Conservation (phyloP, 2,888 invertebrate species). For the Physocephala rufipes region DNA sequence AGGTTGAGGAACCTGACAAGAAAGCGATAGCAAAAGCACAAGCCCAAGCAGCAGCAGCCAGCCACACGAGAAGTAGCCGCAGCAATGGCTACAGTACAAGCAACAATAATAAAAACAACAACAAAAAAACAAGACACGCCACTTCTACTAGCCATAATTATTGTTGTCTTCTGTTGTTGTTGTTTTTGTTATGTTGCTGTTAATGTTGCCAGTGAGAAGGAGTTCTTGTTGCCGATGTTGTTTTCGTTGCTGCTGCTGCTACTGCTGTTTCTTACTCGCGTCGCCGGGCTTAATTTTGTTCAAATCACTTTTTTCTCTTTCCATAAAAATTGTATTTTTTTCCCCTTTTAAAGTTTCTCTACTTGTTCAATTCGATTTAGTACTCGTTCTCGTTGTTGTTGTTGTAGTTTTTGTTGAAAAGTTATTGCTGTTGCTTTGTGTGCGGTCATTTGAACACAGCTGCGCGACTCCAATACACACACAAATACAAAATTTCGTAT, state of each 20-base stretch:
- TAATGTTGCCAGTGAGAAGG: neutral
- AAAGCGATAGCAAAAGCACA: no score
- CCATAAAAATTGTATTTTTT: no score
- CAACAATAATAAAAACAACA: slow-evolving; percentile 4
- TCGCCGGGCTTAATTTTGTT: no score
- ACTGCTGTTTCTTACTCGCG: no score
- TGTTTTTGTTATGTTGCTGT: no score
- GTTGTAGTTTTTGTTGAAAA: slow-evolving; percentile 19
- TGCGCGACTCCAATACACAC: neutral
- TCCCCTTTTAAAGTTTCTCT: slow-evolving; percentile 11
- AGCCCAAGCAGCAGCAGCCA: slow-evolving; percentile 43
- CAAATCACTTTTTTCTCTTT: no score
- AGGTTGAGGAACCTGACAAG: no score
- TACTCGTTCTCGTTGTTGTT: slow-evolving; percentile 13
- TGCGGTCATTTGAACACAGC: slow-evolving; percentile 33
- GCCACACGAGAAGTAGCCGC: slow-evolving; percentile 16
- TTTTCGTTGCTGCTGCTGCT: slow-evolving; percentile 13
- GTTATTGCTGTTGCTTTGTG: slow-evolving; percentile 31
- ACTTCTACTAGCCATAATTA: slow-evolving; percentile 21
- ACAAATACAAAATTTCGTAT: neutral
- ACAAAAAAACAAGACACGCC: neutral
- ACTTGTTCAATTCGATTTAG: slow-evolving; percentile 11
- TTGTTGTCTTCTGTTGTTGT: no score
- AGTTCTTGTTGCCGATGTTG: slow-evolving; percentile 20
- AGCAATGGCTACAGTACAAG: slow-evolving; percentile 9